These are phyloP conservation scores for Peromyscus maniculatus DNA, from an alignment of 2,113 vertebrate genomes.

Conservation along the genomic window DNA sequence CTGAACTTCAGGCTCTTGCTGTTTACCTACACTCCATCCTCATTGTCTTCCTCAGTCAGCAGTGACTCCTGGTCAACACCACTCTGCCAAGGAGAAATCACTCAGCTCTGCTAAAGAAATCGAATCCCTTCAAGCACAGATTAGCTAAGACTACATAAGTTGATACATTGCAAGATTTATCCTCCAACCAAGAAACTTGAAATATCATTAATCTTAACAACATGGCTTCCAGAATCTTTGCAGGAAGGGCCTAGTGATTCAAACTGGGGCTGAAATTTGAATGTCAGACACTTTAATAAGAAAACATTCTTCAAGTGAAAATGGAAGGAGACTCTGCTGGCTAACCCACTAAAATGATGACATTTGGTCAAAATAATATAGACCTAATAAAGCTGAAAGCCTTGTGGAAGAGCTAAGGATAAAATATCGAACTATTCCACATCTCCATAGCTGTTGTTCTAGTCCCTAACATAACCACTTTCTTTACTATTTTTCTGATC, in stretches of 20 bases:
- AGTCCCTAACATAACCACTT: neutral
- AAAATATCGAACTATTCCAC: neutral
- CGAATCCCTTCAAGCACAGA: constrained; percentile 4
- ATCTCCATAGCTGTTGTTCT: neutral
- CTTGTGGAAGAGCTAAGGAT: neutral
- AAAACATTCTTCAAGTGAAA: constrained; percentile 42
- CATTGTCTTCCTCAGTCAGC: neutral
- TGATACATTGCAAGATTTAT: constrained; percentile 51
- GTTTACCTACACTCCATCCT: neutral
- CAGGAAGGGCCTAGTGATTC: constrained; percentile 33
- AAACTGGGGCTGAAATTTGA: neutral
- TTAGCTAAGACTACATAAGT: neutral
- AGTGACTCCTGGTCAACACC: neutral
- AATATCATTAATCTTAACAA: constrained; percentile 30
- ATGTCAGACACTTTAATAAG: constrained; percentile 45
- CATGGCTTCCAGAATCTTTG: neutral
- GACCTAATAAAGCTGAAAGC: neutral
- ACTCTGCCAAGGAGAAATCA: neutral
- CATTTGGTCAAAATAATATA: constrained; percentile 16
- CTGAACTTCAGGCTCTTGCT: neutral
- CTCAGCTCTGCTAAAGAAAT: neutral
- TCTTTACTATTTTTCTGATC: neutral
- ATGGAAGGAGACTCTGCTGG: constrained; percentile 28
- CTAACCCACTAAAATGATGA: constrained; percentile 31
- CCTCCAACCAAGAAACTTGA: constrained; percentile 41